phyloP scores from a whole-genome alignment of 2,797 vertebrate genomes.

The Thamnophis elegans region DNA sequence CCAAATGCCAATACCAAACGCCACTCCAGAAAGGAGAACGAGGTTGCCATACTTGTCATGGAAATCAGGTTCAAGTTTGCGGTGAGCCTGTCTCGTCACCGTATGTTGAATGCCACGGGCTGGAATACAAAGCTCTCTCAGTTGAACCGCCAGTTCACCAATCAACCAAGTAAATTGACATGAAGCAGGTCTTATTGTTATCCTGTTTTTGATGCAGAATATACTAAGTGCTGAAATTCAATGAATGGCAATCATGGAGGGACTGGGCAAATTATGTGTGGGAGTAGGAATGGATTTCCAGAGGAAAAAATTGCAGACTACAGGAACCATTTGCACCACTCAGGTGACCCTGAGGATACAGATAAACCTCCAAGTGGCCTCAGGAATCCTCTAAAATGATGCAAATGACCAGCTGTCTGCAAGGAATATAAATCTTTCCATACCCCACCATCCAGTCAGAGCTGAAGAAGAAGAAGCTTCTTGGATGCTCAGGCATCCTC shows the following conservation, averaged over 20 bases:
- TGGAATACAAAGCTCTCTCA: constrained; percentile 33
- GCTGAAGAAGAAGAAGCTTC: no score
- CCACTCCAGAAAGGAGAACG: constrained; percentile 64
- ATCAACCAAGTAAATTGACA: not conserved
- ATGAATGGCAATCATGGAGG: not conserved
- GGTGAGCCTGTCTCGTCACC: constrained; percentile 64
- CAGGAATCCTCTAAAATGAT: no score
- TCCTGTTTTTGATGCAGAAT: not conserved
- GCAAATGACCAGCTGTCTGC: no score
- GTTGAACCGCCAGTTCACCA: not conserved
- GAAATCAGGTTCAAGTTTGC: constrained; percentile 66
- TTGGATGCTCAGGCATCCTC: no score
- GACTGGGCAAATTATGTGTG: not conserved
- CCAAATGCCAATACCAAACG: constrained; percentile 65
- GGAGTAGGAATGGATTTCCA: no score
- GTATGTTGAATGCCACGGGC: constrained; percentile 67
- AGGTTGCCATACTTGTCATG: constrained; percentile 75
- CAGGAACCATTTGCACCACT: no score
- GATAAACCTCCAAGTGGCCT: no score
- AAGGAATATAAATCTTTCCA: no score
- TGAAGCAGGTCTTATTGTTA: not conserved
- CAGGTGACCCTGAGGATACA: no score
- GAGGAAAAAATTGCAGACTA: no score
- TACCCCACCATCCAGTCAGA: no score
- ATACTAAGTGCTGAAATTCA: not conserved